Conservation (phyloP, 2,797 vertebrate genomes). For the Poeciliopsis paucimaculata region DNA sequence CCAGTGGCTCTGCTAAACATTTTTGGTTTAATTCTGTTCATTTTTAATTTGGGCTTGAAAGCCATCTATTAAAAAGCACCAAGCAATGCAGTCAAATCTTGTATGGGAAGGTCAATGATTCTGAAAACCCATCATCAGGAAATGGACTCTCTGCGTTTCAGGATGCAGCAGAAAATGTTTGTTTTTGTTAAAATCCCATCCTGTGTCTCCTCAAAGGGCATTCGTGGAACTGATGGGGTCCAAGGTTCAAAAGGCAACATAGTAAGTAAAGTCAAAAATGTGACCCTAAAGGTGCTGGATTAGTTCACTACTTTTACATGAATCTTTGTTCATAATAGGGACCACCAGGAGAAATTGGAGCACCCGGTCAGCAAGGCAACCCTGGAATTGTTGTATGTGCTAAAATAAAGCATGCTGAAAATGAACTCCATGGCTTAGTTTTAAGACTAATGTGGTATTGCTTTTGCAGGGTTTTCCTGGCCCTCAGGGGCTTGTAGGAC, state of each 20-base stretch:
- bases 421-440: neutral
- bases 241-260: conserved; percentile 93
- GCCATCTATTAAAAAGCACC: neutral
- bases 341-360: conserved; percentile 88
- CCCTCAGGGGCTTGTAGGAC: conserved; percentile 92
- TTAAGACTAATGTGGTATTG: conserved; percentile 26
- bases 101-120: neutral
- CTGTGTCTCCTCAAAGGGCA: conserved; percentile 80
- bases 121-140: neutral
- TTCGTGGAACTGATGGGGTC: conserved; percentile 90
- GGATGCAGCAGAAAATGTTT: neutral
- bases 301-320: neutral
- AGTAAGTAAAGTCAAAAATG: conserved; percentile 76
- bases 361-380: conserved; percentile 95
- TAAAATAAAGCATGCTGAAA: neutral
- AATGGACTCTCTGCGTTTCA: conserved; percentile 4
- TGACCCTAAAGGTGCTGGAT: neutral
- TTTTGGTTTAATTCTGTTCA: conserved; percentile 18
- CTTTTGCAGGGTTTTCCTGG: conserved; percentile 91
- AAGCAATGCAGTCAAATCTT: neutral
- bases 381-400: conserved; percentile 89
- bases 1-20: neutral
- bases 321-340: conserved; percentile 78
- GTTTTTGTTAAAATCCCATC: conserved; percentile 1
- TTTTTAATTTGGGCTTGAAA: conserved; percentile 1